phyloP scores from a whole-genome alignment of 1,140 invertebrate genomes.

The Battus philenor region DNA sequence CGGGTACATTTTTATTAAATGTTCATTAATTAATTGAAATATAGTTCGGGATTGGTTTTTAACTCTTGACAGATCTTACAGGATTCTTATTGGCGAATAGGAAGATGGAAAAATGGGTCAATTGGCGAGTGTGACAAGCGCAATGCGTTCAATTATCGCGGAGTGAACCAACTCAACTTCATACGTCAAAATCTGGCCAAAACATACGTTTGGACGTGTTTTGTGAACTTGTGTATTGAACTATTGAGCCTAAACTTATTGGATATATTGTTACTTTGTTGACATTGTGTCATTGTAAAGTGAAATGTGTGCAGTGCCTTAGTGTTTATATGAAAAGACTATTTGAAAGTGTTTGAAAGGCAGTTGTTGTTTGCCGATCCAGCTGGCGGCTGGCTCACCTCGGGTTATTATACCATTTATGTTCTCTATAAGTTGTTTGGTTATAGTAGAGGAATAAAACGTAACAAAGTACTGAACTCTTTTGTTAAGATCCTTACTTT shows the following conservation, averaged over 20 bases:
- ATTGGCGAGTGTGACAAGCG: constrained; percentile 22
- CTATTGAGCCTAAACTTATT: too few species aligned
- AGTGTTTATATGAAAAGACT: constrained; percentile 1
- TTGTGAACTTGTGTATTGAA: constrained; percentile 27
- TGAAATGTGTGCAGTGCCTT: constrained; percentile 1
- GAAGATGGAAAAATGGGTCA: constrained; percentile 22
- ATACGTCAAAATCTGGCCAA: constrained; percentile 51
- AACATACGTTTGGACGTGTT: constrained; percentile 49
- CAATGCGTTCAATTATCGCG: constrained; percentile 25
- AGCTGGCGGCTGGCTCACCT: constrained; percentile 7
- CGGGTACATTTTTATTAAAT: too few species aligned
- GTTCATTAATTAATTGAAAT: too few species aligned
- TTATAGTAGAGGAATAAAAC: too few species aligned
- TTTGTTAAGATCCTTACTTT: too few species aligned
- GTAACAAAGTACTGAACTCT: too few species aligned
- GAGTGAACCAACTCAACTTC: constrained; percentile 18
- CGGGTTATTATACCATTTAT: constrained; percentile 11
- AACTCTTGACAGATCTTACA: too few species aligned
- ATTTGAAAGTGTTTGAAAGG: constrained; percentile 6
- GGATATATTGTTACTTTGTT: too few species aligned
- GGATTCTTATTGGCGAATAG: constrained; percentile 34
- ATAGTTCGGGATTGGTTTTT: too few species aligned
- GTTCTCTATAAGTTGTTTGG: too few species aligned
- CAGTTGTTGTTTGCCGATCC: constrained; percentile 8
- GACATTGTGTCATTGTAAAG: too few species aligned